Evolutionary conservation across 1,140 invertebrate species (phyloP).

Genomic region (Vanessa tameamea): DNA sequence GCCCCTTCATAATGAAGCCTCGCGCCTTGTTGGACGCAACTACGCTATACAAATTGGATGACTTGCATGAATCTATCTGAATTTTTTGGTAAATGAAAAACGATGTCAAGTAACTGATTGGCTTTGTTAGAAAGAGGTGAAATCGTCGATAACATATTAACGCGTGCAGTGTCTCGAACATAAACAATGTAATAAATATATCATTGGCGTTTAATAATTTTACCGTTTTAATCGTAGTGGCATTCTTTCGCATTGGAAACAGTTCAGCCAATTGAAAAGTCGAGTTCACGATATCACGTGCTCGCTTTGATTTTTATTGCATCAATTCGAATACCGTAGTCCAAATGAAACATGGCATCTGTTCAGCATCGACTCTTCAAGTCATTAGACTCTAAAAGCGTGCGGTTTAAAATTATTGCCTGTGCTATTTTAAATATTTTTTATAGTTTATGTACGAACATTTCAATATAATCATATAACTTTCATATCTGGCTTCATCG

Average conservation of each 20-base stretch:
- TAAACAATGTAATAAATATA: not conserved
- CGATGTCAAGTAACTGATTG: conserved; percentile 27
- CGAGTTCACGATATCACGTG: conserved; percentile 29
- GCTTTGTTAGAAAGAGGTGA: conserved; percentile 2
- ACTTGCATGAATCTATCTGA: conserved; percentile 33
- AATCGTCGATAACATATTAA: not conserved
- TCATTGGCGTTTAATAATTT: not conserved
- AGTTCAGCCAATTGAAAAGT: conserved; percentile 29
- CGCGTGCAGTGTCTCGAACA: not conserved
- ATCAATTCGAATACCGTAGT: conserved; percentile 52
- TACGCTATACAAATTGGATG: conserved; percentile 60
- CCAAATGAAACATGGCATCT: conserved; percentile 44
- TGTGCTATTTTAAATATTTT: conserved; percentile 1
- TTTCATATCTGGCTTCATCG: not conserved
- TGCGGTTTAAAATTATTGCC: conserved; percentile 15
- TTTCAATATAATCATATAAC: not conserved
- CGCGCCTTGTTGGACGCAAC: conserved; percentile 64
- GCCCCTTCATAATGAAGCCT: conserved; percentile 56
- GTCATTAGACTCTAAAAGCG: conserved; percentile 19
- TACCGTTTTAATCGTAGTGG: conserved; percentile 2
- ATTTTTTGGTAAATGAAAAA: conserved; percentile 30
- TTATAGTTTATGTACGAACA: not conserved
- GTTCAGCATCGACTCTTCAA: conserved; percentile 31
- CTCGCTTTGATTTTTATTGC: conserved; percentile 45
- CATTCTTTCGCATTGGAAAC: conserved; percentile 26